These are phyloP conservation scores for Cebus imitator DNA, from an alignment of 2,113 vertebrate species.

Conservation along the genomic window DNA sequence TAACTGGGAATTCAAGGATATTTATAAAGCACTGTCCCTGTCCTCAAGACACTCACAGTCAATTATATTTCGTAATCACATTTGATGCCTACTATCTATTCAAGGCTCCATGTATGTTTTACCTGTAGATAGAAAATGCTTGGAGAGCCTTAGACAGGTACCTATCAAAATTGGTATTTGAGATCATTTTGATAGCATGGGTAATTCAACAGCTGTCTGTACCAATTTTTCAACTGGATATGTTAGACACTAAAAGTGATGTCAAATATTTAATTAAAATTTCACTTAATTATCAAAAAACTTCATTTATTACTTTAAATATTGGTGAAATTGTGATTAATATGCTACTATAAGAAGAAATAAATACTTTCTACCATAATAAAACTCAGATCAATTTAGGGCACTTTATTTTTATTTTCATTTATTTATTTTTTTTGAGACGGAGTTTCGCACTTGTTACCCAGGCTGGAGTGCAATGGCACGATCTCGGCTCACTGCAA, in stretches of 20 bases:
- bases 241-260: not conserved
- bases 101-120: not conserved
- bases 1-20: not conserved
- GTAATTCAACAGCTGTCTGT: not conserved
- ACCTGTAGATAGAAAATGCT: not conserved
- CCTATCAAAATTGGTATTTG: not conserved
- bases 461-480: too few species aligned
- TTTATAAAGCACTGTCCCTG: conserved; percentile 35
- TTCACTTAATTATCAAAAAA: not conserved
- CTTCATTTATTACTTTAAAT: conserved; percentile 23
- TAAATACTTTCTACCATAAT: not conserved
- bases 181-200: not conserved
- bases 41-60: conserved; percentile 51
- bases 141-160: not conserved
- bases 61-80: conserved; percentile 55
- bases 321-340: not conserved
- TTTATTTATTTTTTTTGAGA: too few species aligned
- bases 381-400: not conserved
- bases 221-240: conserved; percentile 3
- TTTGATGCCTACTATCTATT: not conserved
- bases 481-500: too few species aligned
- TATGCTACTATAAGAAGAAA: not conserved
- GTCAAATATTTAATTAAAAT: conserved; percentile 23
- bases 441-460: too few species aligned
- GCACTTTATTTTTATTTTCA: not conserved